A percentile compares a stretch with the other conserved stretches of the same genome.
Evolutionary conservation across 1,140 invertebrate species (phyloP).

Genomic region (Chelonus insularis): DNA sequence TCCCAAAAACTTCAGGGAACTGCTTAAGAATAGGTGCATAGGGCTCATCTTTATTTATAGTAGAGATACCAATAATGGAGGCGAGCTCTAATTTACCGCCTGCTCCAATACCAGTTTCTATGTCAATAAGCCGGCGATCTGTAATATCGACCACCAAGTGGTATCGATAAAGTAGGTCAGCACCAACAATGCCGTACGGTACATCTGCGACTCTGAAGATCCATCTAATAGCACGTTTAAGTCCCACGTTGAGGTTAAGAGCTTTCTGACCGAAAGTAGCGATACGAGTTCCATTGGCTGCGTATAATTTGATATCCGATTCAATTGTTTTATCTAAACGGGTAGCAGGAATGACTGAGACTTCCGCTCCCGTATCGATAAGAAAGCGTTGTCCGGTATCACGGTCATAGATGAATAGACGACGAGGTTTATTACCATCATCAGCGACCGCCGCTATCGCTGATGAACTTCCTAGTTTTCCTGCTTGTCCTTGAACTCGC

Average conservation of each 20-base stretch:
- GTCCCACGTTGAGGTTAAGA: constrained; percentile 27
- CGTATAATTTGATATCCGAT: constrained; percentile 14
- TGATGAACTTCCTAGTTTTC: not conserved
- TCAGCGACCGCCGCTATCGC: not conserved
- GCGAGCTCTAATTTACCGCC: not conserved
- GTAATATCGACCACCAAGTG: constrained; percentile 41
- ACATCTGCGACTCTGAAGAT: constrained; percentile 38
- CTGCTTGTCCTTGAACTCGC: not conserved
- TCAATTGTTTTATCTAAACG: not conserved
- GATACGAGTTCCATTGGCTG: constrained; percentile 28
- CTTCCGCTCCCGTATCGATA: constrained; percentile 11
- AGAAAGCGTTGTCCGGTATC: no score
- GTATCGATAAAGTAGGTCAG: constrained; percentile 43
- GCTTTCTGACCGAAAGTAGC: constrained; percentile 26
- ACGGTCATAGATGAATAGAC: no score
- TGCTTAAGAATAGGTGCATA: no score
- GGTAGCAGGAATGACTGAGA: constrained; percentile 6
- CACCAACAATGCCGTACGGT: constrained; percentile 34
- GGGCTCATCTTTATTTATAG: constrained; percentile 11
- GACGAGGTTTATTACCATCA: not conserved
- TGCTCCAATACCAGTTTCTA: not conserved
- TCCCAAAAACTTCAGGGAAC: no score
- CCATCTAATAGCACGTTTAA: constrained; percentile 31
- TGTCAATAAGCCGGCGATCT: constrained; percentile 13
- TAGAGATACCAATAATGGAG: constrained; percentile 22